phyloP scores from a whole-genome alignment of 2,888 invertebrate species.

The Hydraecia micacea region DNA sequence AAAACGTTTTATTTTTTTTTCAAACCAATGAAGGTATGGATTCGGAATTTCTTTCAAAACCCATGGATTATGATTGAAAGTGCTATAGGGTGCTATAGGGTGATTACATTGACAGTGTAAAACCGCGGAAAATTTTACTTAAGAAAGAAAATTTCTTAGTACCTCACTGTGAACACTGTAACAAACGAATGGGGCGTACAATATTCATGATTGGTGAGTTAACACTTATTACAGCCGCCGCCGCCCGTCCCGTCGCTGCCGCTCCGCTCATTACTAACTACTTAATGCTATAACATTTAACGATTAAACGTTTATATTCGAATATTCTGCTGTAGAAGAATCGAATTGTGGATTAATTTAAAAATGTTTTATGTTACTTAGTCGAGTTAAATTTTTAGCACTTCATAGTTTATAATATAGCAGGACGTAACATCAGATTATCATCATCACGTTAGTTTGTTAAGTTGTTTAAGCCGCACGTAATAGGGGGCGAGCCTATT shows the following conservation, averaged over 20 bases:
- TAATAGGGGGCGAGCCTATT: too few species aligned
- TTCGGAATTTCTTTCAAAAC: too few species aligned
- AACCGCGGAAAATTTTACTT: too few species aligned
- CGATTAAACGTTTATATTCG: slow-evolving; percentile 64
- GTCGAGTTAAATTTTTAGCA: slow-evolving; percentile 11
- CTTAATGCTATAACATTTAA: slow-evolving; percentile 68
- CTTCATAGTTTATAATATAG: neutral
- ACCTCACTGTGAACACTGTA: slow-evolving; percentile 59
- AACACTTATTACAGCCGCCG: slow-evolving; percentile 77
- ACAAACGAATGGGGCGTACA: slow-evolving; percentile 72
- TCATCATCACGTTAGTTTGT: neutral
- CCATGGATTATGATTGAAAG: too few species aligned
- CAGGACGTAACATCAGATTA: neutral
- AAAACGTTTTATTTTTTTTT: too few species aligned
- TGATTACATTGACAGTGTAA: too few species aligned
- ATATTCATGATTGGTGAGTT: slow-evolving; percentile 84
- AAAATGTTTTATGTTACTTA: slow-evolving; percentile 26
- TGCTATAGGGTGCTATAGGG: too few species aligned
- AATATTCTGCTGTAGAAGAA: slow-evolving; percentile 22
- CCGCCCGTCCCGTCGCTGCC: slow-evolving; percentile 59
- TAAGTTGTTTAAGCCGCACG: too few species aligned
- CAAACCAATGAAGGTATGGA: too few species aligned
- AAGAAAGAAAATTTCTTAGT: neutral
- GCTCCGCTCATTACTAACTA: slow-evolving; percentile 66
- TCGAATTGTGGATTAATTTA: slow-evolving; percentile 34